Percentiles rank a stretch among this genome's conserved stretches.
Conservation (phyloP, 2,797 vertebrate genomes). For the Mus spretus region DNA sequence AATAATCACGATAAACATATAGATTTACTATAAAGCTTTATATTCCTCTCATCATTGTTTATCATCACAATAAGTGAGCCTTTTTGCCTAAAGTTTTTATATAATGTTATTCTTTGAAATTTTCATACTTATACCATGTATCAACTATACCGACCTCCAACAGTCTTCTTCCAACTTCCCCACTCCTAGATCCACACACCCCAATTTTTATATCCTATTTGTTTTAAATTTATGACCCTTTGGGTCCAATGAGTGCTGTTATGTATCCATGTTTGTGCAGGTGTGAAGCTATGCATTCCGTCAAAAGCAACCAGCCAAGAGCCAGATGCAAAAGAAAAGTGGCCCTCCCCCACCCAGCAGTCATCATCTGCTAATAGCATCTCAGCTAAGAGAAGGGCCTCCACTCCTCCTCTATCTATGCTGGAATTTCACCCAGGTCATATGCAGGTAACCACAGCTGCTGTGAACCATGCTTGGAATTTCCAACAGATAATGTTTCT, state of each 20-base stretch:
- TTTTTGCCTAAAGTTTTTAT: not conserved
- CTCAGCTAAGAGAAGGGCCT: not conserved
- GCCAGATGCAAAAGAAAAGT: not conserved
- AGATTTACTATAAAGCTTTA: not conserved
- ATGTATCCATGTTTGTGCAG: not conserved
- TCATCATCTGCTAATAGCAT: not conserved
- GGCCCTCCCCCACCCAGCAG: not conserved
- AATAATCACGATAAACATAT: not conserved
- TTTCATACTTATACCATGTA: not conserved
- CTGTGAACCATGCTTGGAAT: not conserved
- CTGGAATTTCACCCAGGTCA: not conserved
- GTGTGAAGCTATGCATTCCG: not conserved
- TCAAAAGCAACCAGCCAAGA: not conserved
- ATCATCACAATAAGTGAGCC: not conserved
- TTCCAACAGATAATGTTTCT: not conserved
- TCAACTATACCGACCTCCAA: not conserved
- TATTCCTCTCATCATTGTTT: slow-evolving; percentile 17
- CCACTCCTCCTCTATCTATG: too few species aligned
- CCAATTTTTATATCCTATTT: not conserved
- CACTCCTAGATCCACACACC: not conserved
- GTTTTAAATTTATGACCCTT: not conserved
- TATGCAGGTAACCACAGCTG: not conserved
- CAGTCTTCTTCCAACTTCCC: not conserved
- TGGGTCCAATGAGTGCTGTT: too few species aligned
- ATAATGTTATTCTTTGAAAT: not conserved